phyloP scores from a whole-genome alignment of 1,140 invertebrate species.

The Drosophila jambulina region DNA sequence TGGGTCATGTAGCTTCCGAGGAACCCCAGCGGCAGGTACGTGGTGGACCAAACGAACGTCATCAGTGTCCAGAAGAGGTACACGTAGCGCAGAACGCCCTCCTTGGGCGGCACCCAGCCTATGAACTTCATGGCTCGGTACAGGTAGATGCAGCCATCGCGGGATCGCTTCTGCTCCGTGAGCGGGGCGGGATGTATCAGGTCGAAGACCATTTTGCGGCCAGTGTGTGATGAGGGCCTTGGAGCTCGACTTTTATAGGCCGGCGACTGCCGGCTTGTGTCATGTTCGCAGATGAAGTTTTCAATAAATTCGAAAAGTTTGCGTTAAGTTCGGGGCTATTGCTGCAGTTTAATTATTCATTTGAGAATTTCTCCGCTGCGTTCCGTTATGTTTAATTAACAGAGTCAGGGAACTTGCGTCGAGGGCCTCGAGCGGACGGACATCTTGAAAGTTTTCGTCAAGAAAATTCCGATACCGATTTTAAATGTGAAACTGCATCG shows the following conservation, averaged over 20 bases:
- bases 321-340: constrained; percentile 47
- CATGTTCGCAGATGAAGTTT: constrained; percentile 54
- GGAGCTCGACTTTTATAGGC: constrained; percentile 45
- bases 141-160: constrained; percentile 65
- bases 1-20: constrained; percentile 60
- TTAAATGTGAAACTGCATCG: constrained; percentile 30
- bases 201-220: constrained; percentile 56
- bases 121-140: constrained; percentile 68
- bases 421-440: constrained; percentile 6
- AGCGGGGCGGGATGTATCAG: constrained; percentile 62
- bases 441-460: constrained; percentile 13
- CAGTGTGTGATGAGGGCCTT: not conserved
- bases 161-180: constrained; percentile 42
- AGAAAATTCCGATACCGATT: constrained; percentile 10
- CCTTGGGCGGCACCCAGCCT: constrained; percentile 62
- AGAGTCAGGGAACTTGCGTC: constrained; percentile 26
- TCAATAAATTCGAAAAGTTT: constrained; percentile 59
- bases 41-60: constrained; percentile 60
- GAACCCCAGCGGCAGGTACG: constrained; percentile 61
- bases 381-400: constrained; percentile 68
- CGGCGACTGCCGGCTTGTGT: constrained; percentile 6
- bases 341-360: constrained; percentile 67
- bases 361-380: constrained; percentile 59
- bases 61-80: constrained; percentile 59
- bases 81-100: constrained; percentile 49